A percentile compares a stretch with the other conserved stretches of the same genome.
These are phyloP conservation scores for Microchrysa polita DNA, from an alignment of 2,888 invertebrate genomes.

Conservation along the genomic window DNA sequence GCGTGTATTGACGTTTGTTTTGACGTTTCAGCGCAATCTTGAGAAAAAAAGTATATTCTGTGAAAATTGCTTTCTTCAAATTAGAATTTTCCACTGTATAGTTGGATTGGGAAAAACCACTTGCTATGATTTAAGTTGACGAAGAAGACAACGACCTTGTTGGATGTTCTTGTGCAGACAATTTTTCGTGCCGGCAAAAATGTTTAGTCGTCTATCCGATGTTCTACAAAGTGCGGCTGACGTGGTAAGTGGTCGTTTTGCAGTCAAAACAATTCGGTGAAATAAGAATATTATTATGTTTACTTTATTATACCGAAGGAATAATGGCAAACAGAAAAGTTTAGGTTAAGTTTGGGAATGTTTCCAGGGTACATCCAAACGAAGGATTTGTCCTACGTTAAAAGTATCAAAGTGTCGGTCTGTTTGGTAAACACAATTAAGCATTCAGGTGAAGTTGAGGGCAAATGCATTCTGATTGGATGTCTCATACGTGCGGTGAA, in stretches of 20 bases:
- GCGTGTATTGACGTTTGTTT: slow-evolving; percentile 28
- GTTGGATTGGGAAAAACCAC: neutral
- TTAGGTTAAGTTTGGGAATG: too few species aligned
- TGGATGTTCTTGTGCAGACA: slow-evolving; percentile 47
- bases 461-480: too few species aligned
- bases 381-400: too few species aligned
- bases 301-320: too few species aligned
- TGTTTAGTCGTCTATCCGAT: slow-evolving; percentile 48
- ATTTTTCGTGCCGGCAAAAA: slow-evolving; percentile 42
- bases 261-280: too few species aligned
- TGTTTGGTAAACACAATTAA: too few species aligned
- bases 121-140: slow-evolving; percentile 12
- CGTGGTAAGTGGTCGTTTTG: slow-evolving; percentile 48
- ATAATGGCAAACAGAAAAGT: too few species aligned
- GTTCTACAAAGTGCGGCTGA: slow-evolving; percentile 47
- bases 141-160: slow-evolving; percentile 9
- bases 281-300: too few species aligned
- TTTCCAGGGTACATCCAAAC: too few species aligned
- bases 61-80: neutral
- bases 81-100: neutral
- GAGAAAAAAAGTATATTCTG: neutral
- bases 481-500: too few species aligned
- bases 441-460: too few species aligned
- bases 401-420: too few species aligned
- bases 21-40: slow-evolving; percentile 30